phyloP scores from a whole-genome alignment of 2,888 invertebrate genomes.

The Elysia crispata region DNA sequence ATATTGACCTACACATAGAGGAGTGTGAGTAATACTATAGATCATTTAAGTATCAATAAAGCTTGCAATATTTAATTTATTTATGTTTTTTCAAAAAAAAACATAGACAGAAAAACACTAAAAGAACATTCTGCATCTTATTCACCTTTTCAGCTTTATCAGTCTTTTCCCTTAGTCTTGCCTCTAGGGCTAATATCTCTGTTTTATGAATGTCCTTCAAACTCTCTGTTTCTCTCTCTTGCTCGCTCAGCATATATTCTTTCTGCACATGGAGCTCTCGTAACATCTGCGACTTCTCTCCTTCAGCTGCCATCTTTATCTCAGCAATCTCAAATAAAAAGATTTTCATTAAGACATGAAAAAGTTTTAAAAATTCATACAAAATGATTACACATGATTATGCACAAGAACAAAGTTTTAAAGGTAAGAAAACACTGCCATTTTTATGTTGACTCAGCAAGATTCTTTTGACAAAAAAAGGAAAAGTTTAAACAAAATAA shows the following conservation, averaged over 20 bases:
- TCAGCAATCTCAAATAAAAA: constrained; percentile 64
- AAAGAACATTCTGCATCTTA: not conserved
- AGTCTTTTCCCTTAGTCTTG: constrained; percentile 62
- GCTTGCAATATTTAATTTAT: too few relatives aligned
- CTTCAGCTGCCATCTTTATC: constrained; percentile 67
- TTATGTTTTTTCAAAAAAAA: too few relatives aligned
- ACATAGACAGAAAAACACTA: too few relatives aligned
- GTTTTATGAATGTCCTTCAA: constrained; percentile 63
- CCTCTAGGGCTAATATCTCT: constrained; percentile 65
- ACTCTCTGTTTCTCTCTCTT: constrained; percentile 68
- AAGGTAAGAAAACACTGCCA: too few relatives aligned
- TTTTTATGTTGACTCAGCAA: too few relatives aligned
- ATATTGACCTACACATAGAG: not conserved
- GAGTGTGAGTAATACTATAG: too few relatives aligned
- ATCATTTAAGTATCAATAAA: too few relatives aligned
- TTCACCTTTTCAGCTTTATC: constrained; percentile 69
- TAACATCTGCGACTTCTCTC: constrained; percentile 68
- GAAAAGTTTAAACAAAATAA: too few relatives aligned
- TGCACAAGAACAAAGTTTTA: too few relatives aligned
- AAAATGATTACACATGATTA: too few relatives aligned
- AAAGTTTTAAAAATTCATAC: not conserved
- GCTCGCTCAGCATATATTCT: constrained; percentile 67
- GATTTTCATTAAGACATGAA: not conserved
- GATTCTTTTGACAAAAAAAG: too few relatives aligned
- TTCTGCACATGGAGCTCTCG: constrained; percentile 71